These are phyloP conservation scores for Esox lucius DNA, from an alignment of 2,797 vertebrate genomes.

Conservation along the genomic window DNA sequence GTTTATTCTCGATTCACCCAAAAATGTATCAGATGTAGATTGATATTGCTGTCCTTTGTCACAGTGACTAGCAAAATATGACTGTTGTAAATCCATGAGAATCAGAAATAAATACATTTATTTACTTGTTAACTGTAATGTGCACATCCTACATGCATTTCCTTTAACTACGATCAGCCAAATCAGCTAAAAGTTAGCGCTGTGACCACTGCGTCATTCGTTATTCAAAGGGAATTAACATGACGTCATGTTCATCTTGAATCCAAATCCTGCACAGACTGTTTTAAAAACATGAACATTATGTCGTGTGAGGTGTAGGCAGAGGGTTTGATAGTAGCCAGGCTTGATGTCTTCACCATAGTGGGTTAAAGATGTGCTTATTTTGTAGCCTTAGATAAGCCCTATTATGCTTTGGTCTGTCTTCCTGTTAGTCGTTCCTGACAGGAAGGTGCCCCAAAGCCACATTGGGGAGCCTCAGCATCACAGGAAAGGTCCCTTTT, in stretches of 20 bases:
- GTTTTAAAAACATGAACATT: too few relatives aligned
- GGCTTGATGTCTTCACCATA: too few relatives aligned
- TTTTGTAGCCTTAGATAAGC: neutral
- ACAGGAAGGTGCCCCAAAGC: neutral
- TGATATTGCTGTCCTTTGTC: neutral
- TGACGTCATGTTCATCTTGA: neutral
- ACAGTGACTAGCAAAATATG: neutral
- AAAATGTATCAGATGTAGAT: too few relatives aligned
- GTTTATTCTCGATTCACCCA: too few relatives aligned
- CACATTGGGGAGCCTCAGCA: neutral
- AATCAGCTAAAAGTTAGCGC: neutral
- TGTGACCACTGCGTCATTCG: neutral
- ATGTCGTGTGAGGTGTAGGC: too few relatives aligned
- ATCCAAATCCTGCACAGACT: neutral
- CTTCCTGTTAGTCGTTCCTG: neutral
- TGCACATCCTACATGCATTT: neutral
- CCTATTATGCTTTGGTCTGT: neutral
- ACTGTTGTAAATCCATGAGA: neutral
- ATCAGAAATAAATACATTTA: neutral
- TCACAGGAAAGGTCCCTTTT: neutral
- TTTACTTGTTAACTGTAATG: neutral
- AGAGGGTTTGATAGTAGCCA: too few relatives aligned
- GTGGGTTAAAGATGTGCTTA: too few relatives aligned
- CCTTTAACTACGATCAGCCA: neutral
- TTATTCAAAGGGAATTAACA: neutral